Evolutionary conservation across 2,113 vertebrate genomes (phyloP).

Genomic region (Callorhinus ursinus): DNA sequence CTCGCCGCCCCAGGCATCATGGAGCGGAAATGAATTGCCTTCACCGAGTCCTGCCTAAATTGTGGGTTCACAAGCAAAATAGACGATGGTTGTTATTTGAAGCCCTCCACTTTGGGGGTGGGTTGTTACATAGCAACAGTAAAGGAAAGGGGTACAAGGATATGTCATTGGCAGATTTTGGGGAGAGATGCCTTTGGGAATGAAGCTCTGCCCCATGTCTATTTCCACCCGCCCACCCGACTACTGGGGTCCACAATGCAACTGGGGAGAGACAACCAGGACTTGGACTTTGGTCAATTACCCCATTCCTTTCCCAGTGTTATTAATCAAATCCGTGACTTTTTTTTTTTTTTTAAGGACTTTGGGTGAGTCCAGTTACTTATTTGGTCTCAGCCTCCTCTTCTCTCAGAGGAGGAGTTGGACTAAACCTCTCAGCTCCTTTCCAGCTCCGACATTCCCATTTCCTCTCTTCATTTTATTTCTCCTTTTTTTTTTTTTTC

Average conservation of each 20-base stretch:
- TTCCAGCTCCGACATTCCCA: background rate
- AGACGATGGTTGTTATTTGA: background rate
- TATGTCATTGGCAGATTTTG: background rate
- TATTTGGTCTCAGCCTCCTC: background rate
- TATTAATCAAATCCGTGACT: background rate
- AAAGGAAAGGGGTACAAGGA: background rate
- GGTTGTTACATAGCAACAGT: background rate
- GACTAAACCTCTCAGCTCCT: background rate
- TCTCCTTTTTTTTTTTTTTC: background rate
- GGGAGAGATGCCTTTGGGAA: background rate
- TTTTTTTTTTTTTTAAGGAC: background rate
- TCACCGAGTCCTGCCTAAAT: background rate
- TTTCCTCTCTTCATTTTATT: conserved; percentile 14
- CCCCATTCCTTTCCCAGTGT: background rate
- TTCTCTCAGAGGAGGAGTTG: background rate
- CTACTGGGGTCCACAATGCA: background rate
- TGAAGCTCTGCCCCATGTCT: background rate
- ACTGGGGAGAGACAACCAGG: background rate
- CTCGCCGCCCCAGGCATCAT: too few relatives aligned
- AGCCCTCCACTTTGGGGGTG: background rate
- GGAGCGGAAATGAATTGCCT: background rate
- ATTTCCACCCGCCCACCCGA: too few relatives aligned
- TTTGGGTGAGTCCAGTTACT: background rate
- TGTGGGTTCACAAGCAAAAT: background rate
- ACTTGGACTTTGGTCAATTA: background rate